A percentile compares a stretch with the other conserved stretches of the same genome.
phyloP scores from a whole-genome alignment of 2,888 invertebrate species.

The Caenorhabditis sp. region DNA sequence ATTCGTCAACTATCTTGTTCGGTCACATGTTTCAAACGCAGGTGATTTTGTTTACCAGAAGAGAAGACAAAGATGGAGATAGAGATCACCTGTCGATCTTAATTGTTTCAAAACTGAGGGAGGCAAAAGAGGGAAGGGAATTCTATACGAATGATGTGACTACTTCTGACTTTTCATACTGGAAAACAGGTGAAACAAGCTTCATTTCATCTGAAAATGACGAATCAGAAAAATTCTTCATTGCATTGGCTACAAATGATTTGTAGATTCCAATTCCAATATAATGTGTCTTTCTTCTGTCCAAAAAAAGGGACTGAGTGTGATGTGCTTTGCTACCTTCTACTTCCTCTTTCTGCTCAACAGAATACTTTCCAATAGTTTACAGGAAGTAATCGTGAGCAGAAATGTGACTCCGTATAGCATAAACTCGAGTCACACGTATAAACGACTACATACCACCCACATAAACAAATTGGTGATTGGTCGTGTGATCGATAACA shows the following conservation, averaged over 20 bases:
- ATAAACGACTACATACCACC: slow-evolving; percentile 25
- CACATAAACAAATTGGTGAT: slow-evolving; percentile 49
- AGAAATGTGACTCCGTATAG: slow-evolving; percentile 37
- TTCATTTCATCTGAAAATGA: slow-evolving; percentile 26
- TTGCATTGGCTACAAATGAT: too few species aligned
- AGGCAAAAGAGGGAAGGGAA: neutral
- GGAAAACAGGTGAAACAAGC: slow-evolving; percentile 30
- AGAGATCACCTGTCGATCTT: slow-evolving; percentile 21
- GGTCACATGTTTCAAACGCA: slow-evolving; percentile 43
- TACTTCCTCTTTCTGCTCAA: neutral
- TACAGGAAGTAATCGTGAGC: neutral
- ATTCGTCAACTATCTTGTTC: slow-evolving; percentile 17
- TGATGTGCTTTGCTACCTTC: too few species aligned
- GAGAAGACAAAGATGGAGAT: too few species aligned
- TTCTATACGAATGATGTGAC: slow-evolving; percentile 20
- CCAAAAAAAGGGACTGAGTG: too few species aligned
- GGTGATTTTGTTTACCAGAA: slow-evolving; percentile 45
- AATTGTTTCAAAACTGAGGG: neutral
- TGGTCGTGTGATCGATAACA: slow-evolving; percentile 57
- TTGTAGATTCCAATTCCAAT: too few species aligned
- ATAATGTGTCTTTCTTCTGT: neutral
- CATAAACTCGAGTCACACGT: slow-evolving; percentile 39
- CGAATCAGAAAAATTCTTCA: too few species aligned
- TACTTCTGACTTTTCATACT: neutral
- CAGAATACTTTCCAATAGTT: slow-evolving; percentile 18